Evolutionary conservation across 2,113 vertebrate genomes (phyloP), one percentile per base, ranked within the genome.

Genomic region (Osmerus eperlanus): DNA sequence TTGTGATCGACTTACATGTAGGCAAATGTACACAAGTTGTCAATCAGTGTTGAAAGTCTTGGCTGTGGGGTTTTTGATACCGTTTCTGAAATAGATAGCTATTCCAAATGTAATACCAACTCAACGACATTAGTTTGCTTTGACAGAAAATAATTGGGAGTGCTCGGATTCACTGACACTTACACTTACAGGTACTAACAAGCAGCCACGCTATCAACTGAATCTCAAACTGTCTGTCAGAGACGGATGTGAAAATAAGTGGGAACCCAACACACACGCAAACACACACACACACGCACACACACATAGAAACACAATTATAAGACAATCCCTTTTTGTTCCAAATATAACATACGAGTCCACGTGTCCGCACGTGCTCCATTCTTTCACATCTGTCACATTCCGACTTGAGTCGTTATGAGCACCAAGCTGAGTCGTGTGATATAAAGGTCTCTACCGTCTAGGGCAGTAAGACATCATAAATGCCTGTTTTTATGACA

Each of bases 401-500:
- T 82, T 63, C 75, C 71, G 47, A 76, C 58, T 3, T 29, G 56
- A 66, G 76, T 70, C 64, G 41, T 58, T 65, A 60, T 59, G 53
- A 59, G 63, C 32, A 67, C 32, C 60, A 75, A 83, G 86, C 70
- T 78, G 81, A 71, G 84, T 81, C 74, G 72, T 70, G 76, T 74
- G 82, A 79, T 77, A 79, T 68, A 79, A 69, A 41, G 69, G 65
- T 72, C 73, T 65, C 71, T 67, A 70, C 78, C 76, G 74, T 83
- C 65, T 72, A 74, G 82, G 82, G 81, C 83, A 79, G 83, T 85
- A 84, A 87, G 79, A 73, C 82, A 68, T 72, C 52, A 25, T 87
- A 82, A 90, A 91, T 79, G 80, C 75, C 41, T 79, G 79, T 89
- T 82, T 83, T 87, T 83, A 89, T 54, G 74, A 89, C 70, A 74